phyloP scores from a whole-genome alignment of 2,113 vertebrate genomes.

The Labeo rohita region DNA sequence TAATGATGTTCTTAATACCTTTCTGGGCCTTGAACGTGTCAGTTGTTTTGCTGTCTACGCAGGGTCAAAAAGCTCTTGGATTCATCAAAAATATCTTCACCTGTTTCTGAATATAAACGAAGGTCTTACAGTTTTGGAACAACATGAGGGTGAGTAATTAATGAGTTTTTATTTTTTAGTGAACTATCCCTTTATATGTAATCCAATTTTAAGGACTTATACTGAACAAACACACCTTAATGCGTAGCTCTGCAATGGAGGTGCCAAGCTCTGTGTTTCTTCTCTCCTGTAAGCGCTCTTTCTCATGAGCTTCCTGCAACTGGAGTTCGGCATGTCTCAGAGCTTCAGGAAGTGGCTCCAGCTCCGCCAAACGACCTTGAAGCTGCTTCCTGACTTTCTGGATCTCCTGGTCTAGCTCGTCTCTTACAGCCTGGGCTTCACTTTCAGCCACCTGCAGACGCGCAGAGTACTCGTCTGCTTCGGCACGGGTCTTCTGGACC shows the following conservation, averaged over 20 bases:
- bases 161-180: no score
- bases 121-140: no score
- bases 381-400: slow-evolving; percentile 81
- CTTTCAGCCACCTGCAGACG: slow-evolving; percentile 80
- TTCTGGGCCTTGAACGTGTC: no score
- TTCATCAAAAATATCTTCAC: no score
- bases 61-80: no score
- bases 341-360: slow-evolving; percentile 87
- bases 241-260: slow-evolving; percentile 81
- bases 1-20: no score
- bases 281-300: slow-evolving; percentile 81
- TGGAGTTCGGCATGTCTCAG: slow-evolving; percentile 79
- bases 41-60: no score
- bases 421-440: slow-evolving; percentile 76
- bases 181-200: no score
- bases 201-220: not conserved
- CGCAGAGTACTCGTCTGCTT: slow-evolving; percentile 81
- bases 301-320: slow-evolving; percentile 84
- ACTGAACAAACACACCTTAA: slow-evolving; percentile 79
- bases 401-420: slow-evolving; percentile 80
- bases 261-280: slow-evolving; percentile 81
- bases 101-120: no score
- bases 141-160: no score
- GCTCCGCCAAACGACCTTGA: slow-evolving; percentile 78
- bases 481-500: slow-evolving; percentile 81